Evolutionary conservation across 1,140 invertebrate species (phyloP).

Genomic region (Zophobas atratus): DNA sequence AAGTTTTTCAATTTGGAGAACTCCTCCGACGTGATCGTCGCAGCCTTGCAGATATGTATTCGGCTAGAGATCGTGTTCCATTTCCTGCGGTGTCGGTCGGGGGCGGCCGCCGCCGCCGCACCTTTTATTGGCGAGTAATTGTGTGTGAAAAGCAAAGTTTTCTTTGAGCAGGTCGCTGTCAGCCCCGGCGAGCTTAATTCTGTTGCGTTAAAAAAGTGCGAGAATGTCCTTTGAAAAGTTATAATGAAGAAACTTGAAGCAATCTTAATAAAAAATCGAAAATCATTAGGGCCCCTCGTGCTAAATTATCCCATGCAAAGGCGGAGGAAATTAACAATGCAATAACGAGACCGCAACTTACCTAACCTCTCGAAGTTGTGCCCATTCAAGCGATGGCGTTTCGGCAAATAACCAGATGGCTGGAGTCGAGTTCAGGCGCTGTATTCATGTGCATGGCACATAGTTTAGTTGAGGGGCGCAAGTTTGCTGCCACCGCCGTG

Average conservation of each 20-base stretch:
- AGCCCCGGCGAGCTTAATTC: constrained; percentile 42
- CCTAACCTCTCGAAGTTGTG: constrained; percentile 52
- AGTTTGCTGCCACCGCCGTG: constrained; percentile 32
- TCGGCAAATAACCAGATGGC: constrained; percentile 51
- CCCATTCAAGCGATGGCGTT: constrained; percentile 48
- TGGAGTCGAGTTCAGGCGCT: constrained; percentile 42
- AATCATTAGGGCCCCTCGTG: constrained; percentile 13
- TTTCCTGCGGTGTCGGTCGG: constrained; percentile 18
- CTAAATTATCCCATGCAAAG: constrained; percentile 50
- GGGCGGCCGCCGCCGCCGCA: background rate
- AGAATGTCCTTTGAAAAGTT: constrained; percentile 45
- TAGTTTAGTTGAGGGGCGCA: constrained; percentile 50
- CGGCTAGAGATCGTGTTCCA: constrained; percentile 6
- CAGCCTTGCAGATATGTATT: constrained; percentile 10
- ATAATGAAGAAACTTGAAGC: constrained; percentile 49
- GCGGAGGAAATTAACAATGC: constrained; percentile 54
- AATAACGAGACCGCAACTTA: constrained; percentile 52
- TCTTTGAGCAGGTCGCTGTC: constrained; percentile 41
- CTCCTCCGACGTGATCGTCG: background rate
- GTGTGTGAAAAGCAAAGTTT: constrained; percentile 47
- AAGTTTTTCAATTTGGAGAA: constrained; percentile 30
- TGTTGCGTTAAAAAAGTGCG: constrained; percentile 40
- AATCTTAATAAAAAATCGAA: constrained; percentile 32
- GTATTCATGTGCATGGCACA: constrained; percentile 52
- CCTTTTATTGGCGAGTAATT: constrained; percentile 45